Conservation (phyloP, 2,797 vertebrate genomes). For the Halcyon chelicuti region DNA sequence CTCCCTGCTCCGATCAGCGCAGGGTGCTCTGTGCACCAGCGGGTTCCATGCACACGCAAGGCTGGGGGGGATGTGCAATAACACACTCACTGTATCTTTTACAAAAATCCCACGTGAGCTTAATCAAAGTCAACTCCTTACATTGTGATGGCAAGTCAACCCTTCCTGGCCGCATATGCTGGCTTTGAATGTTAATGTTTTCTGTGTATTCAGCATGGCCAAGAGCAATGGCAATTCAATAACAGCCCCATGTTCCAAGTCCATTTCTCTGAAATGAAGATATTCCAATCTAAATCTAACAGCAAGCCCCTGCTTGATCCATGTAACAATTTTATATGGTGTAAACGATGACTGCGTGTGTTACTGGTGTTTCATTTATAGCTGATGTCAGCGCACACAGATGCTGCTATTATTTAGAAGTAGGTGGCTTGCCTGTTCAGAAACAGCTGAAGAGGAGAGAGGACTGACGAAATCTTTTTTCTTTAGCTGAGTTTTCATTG, state of each 20-base stretch:
- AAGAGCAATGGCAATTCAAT: not conserved
- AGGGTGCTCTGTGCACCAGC: accelerated
- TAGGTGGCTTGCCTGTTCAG: not conserved
- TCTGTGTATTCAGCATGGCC: not conserved
- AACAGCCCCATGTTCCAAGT: not conserved
- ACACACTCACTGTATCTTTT: not conserved
- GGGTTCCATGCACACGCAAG: accelerated
- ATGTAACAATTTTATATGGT: not conserved
- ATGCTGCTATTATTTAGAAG: not conserved
- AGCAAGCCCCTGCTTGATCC: not conserved
- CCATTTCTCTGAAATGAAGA: not conserved
- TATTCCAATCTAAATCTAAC: not conserved
- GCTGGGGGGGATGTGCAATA: not conserved
- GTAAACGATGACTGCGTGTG: not conserved
- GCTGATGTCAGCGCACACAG: not conserved
- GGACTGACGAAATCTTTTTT: not conserved
- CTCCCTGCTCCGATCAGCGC: not conserved
- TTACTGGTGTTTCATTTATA: not conserved
- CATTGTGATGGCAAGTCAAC: not conserved
- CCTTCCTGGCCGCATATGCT: not conserved
- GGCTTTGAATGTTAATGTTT: not conserved
- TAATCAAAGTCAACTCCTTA: not conserved
- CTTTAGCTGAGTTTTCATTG: not conserved
- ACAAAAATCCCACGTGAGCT: not conserved
- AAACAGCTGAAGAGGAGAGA: not conserved